Conservation (phyloP, 2,797 vertebrate species). For the Phrynocephalus guinanensis region DNA sequence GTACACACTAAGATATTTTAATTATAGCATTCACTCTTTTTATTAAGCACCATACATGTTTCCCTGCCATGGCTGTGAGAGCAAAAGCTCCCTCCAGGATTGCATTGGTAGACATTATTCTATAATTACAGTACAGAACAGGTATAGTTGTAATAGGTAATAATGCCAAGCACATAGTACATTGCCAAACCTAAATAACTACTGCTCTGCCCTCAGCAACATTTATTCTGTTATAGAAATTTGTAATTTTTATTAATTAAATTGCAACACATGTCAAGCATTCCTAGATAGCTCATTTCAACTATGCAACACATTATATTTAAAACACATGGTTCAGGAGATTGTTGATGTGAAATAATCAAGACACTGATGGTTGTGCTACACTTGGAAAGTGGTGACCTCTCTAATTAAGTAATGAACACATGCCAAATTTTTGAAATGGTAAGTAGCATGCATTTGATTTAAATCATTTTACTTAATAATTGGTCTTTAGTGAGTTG, state of each 20-base stretch:
- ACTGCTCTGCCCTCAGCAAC: not conserved
- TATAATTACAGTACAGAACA: not conserved
- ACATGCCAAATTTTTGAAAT: constrained; percentile 46
- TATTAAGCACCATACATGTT: not conserved
- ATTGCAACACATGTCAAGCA: not conserved
- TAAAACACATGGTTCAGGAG: constrained; percentile 21
- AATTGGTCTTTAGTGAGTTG: constrained; percentile 22
- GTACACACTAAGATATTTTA: not conserved
- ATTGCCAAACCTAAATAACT: constrained; percentile 7
- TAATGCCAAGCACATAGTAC: not conserved
- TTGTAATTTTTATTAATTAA: not conserved
- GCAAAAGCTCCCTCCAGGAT: not conserved
- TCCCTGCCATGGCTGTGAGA: not conserved
- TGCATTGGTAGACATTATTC: not conserved
- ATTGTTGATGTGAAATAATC: constrained; percentile 21
- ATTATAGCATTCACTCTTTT: not conserved
- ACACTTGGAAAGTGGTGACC: constrained; percentile 39
- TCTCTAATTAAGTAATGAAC: constrained; percentile 51
- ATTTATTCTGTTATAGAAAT: not conserved
- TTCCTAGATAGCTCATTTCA: not conserved
- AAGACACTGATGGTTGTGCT: not conserved
- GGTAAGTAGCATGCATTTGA: constrained; percentile 30
- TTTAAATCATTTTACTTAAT: constrained; percentile 54
- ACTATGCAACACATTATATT: not conserved
- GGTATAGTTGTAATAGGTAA: not conserved